phyloP scores from a whole-genome alignment of 2,113 vertebrate genomes.

The Pygoscelis antarcticus region DNA sequence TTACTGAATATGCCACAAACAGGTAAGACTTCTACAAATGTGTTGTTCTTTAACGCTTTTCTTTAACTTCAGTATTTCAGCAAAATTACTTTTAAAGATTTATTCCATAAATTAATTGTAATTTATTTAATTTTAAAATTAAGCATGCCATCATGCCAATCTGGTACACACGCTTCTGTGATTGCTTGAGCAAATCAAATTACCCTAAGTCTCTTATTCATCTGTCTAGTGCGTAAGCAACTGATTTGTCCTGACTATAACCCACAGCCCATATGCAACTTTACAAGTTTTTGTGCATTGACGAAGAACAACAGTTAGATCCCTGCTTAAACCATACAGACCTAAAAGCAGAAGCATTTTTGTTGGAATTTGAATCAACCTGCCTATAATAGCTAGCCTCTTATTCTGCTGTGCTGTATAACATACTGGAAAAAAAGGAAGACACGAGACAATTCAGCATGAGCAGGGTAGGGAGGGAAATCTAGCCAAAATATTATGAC shows the following conservation, averaged over 20 bases:
- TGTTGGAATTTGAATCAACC: neutral
- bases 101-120: neutral
- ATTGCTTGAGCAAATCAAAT: neutral
- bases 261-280: neutral
- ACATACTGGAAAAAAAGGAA: neutral
- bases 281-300: neutral
- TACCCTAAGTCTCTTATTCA: neutral
- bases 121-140: neutral
- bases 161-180: neutral
- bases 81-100: neutral
- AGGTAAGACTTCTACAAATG: neutral
- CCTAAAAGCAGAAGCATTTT: neutral
- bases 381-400: neutral
- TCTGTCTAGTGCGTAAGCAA: neutral
- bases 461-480: neutral
- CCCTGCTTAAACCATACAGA: neutral
- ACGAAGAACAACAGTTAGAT: neutral
- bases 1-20: neutral
- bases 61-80: neutral
- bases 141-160: neutral
- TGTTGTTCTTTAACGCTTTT: neutral
- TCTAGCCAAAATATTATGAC: neutral
- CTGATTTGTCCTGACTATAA: neutral
- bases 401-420: neutral
- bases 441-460: neutral